Base-by-base conservation (phyloP, 2,797 vertebrate genomes). In the Pempheris klunzingeri region DNA sequence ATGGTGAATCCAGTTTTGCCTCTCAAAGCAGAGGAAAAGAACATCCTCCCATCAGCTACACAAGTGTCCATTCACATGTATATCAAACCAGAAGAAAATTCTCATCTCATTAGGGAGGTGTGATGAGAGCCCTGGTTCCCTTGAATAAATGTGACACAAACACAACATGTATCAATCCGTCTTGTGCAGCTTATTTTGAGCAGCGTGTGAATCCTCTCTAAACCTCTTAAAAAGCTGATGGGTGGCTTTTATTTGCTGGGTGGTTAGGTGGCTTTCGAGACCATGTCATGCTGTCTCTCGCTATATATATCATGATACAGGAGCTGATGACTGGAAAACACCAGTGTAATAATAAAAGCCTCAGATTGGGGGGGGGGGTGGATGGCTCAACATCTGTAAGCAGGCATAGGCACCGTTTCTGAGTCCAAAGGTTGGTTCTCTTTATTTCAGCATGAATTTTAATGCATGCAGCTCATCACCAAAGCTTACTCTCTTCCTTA, bases 101-200 rank as follows among this genome's bases (percentile, higher is more conserved):
- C 17, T 61, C n/a, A 62, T 72, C 22, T 59, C 39, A 44, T 76
- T 47, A 53, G 49, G 24, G 17, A 61, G 39, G 34, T 59, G 32
- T 52, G 50, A 47, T 71, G 15, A 81, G 63, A 84, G 44, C 28
- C 7, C 30, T 36, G 55, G 50, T 53, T 52, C 15, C 7, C 3
- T 52, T 15, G 3, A 63, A 74, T 66, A 13, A 65, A 64, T 30
- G 38, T 59, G 18, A 77, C 59, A 53, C 26, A 2, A 1, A 59
- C 58, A 62, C 28, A 74, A 34, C 24, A 67, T 47, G 30, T 17
- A 43, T 71, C 24, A 28, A 55, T 71, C 43, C 14, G 0, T 57
- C 49, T 63, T 65, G 15, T 67, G 46, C 36, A 52, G 14, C 36
- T 67, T 75, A 12, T 68, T 77, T 63, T 72, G 24, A 78, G 36